phyloP scores from a whole-genome alignment of 2,113 vertebrate genomes.

The Neolamprologus tretocephalus region DNA sequence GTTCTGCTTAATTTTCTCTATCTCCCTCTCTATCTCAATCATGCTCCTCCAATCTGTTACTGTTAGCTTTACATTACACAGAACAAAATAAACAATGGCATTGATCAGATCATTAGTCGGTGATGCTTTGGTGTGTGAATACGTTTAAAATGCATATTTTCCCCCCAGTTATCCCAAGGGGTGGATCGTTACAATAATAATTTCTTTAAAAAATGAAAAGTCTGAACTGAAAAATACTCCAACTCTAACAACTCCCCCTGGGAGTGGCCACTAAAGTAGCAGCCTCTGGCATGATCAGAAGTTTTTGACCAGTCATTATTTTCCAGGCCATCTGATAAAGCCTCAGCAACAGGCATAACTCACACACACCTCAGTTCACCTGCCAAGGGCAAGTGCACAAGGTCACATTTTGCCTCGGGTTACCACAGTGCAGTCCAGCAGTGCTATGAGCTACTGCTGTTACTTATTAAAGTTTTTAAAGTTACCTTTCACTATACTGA shows the following conservation, averaged over 20 bases:
- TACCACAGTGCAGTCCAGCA: slow-evolving; percentile 3
- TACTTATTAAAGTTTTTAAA: not conserved
- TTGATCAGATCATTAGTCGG: slow-evolving; percentile 21
- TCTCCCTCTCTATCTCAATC: slow-evolving; percentile 27
- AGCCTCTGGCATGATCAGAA: slow-evolving; percentile 6
- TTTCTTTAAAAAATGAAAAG: not conserved
- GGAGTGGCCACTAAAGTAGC: slow-evolving; percentile 7
- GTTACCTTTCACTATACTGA: not conserved
- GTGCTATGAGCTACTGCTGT: not conserved
- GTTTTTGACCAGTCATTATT: slow-evolving; percentile 29
- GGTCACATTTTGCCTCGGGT: slow-evolving; percentile 43
- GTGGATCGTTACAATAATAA: not conserved
- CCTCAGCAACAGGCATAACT: slow-evolving; percentile 13
- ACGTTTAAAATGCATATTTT: not conserved
- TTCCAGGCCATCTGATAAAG: slow-evolving; percentile 4
- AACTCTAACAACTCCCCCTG: not conserved
- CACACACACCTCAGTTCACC: slow-evolving; percentile 15
- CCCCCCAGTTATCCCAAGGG: not conserved
- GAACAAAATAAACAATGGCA: slow-evolving; percentile 4
- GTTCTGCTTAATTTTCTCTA: slow-evolving; percentile 33
- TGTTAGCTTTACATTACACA: not conserved
- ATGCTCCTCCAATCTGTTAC: slow-evolving; percentile 3
- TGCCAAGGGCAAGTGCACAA: slow-evolving; percentile 33
- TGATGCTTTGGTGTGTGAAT: not conserved
- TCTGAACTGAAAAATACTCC: not conserved